Conservation (phyloP, 2,797 vertebrate species). For the Scomberomorus guttatus region DNA sequence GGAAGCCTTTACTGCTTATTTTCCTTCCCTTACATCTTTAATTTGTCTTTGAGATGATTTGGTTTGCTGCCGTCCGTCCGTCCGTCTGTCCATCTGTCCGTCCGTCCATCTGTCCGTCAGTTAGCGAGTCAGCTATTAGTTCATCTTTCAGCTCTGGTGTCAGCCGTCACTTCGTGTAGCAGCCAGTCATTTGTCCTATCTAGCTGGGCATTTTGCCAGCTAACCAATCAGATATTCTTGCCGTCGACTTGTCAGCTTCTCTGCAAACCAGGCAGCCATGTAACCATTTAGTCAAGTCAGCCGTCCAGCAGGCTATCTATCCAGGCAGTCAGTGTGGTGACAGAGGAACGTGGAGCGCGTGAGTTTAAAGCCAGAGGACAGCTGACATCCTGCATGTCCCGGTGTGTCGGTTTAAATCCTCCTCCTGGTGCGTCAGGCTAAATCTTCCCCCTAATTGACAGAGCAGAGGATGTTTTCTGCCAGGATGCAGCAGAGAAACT, state of each 20-base stretch:
- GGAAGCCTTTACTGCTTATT: background rate
- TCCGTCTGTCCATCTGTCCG: background rate
- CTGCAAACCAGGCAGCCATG: constrained; percentile 24
- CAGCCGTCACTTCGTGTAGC: background rate
- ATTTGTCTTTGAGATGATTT: background rate
- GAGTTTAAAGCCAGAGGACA: constrained; percentile 50
- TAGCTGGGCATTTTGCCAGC: background rate
- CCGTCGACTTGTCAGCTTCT: background rate
- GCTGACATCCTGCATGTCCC: constrained; percentile 56
- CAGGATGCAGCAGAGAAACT: constrained; percentile 31
- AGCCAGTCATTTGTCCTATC: constrained; percentile 7
- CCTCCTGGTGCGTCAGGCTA: constrained; percentile 42
- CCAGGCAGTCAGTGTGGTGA: background rate
- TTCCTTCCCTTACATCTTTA: background rate
- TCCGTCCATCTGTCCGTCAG: background rate
- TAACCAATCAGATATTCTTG: constrained; percentile 18
- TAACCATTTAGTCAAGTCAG: constrained; percentile 26
- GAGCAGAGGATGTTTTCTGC: constrained; percentile 54
- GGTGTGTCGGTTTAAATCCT: constrained; percentile 48
- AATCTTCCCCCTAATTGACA: constrained; percentile 68
- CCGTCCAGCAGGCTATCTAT: background rate
- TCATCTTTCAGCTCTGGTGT: constrained; percentile 1
- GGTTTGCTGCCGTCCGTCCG: background rate
- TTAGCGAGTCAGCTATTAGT: background rate
- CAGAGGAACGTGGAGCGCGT: constrained; percentile 3